phyloP scores from a whole-genome alignment of 1,140 invertebrate species.

The Trypoxylus dichotomus region DNA sequence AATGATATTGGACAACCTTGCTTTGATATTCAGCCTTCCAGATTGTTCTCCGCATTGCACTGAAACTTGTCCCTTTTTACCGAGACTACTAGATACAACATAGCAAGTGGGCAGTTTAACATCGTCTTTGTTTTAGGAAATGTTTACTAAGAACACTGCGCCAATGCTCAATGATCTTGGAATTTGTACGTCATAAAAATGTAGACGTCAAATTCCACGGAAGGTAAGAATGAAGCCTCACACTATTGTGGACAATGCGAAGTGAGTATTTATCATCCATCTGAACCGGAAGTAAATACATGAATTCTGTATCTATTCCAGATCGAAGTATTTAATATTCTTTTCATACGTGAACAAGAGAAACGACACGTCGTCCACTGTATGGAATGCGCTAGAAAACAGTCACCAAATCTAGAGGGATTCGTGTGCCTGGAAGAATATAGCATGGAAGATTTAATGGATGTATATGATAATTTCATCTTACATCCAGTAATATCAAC shows the following conservation, averaged over 20 bases:
- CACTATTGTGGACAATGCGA: conserved; percentile 99
- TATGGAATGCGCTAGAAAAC: conserved; percentile 90
- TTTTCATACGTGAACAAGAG: conserved; percentile 96
- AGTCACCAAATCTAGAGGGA: conserved; percentile 79
- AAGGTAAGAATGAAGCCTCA: conserved; percentile 91
- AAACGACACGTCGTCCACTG: conserved; percentile 98
- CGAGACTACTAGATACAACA: too few relatives aligned
- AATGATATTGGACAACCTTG: too few relatives aligned
- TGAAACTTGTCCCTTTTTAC: background rate
- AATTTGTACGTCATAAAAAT: conserved; percentile 83
- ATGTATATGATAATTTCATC: conserved; percentile 88
- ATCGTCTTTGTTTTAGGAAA: conserved; percentile 59
- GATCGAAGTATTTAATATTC: conserved; percentile 97
- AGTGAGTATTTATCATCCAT: conserved; percentile 58
- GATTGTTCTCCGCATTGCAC: background rate
- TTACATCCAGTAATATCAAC: conserved; percentile 62
- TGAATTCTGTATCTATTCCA: conserved; percentile 53
- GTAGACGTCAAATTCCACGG: conserved; percentile 94
- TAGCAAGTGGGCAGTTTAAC: too few relatives aligned
- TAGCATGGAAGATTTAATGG: conserved; percentile 84
- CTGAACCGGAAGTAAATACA: background rate
- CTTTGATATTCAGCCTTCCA: too few relatives aligned
- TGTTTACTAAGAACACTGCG: conserved; percentile 83
- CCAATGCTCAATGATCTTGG: conserved; percentile 82
- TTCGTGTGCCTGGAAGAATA: conserved; percentile 98